These are phyloP conservation scores for Pipa parva DNA, from an alignment of 2,113 vertebrate species.

Conservation along the genomic window DNA sequence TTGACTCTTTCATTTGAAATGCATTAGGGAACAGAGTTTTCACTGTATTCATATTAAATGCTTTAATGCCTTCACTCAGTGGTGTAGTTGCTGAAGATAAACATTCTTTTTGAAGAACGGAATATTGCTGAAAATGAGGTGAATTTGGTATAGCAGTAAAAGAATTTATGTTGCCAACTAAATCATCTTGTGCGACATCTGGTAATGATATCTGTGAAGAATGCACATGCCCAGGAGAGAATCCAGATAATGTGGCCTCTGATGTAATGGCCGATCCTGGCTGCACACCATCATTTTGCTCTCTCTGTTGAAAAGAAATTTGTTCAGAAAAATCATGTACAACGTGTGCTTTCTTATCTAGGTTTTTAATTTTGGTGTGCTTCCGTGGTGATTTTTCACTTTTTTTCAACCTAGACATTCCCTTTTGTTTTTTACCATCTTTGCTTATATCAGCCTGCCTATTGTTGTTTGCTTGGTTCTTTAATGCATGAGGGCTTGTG, in stretches of 20 bases:
- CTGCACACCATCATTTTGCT: slow-evolving; percentile 51
- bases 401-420: slow-evolving; percentile 62
- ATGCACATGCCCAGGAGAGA: slow-evolving; percentile 59
- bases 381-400: slow-evolving; percentile 56
- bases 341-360: slow-evolving; percentile 59
- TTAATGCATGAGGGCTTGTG: slow-evolving; percentile 48
- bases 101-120: slow-evolving; percentile 54
- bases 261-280: slow-evolving; percentile 58
- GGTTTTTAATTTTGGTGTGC: slow-evolving; percentile 58
- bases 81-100: slow-evolving; percentile 50
- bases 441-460: slow-evolving; percentile 58
- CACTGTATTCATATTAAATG: slow-evolving; percentile 62
- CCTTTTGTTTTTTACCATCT: slow-evolving; percentile 59
- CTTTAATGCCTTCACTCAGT: slow-evolving; percentile 50
- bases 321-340: slow-evolving; percentile 49
- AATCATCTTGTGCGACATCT: slow-evolving; percentile 53
- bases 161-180: slow-evolving; percentile 57
- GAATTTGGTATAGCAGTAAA: slow-evolving; percentile 60
- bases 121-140: slow-evolving; percentile 51
- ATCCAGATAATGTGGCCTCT: slow-evolving; percentile 53
- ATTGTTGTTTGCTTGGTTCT: slow-evolving; percentile 67
- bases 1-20: slow-evolving; percentile 65
- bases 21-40: slow-evolving; percentile 55
- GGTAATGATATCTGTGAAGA: slow-evolving; percentile 59
- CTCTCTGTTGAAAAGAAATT: slow-evolving; percentile 54